phyloP scores from a whole-genome alignment of 2,888 invertebrate species.

The Zygaena filipendulae region DNA sequence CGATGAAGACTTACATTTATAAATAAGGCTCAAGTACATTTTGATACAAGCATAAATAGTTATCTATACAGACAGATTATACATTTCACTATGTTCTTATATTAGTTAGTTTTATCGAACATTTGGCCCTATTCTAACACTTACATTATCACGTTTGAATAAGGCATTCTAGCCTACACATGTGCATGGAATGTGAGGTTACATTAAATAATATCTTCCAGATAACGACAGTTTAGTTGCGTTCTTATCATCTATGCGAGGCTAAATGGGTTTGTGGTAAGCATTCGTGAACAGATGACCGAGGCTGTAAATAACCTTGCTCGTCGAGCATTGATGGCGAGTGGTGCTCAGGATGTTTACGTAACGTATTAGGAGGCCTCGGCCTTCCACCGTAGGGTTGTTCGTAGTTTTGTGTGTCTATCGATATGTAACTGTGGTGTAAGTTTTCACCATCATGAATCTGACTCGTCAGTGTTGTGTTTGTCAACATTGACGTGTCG shows the following conservation, averaged over 20 bases:
- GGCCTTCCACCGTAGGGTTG: slow-evolving; percentile 57
- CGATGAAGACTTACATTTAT: too few relatives aligned
- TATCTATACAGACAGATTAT: slow-evolving; percentile 20
- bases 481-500: slow-evolving; percentile 71
- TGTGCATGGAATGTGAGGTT: slow-evolving; percentile 59
- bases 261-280: slow-evolving; percentile 59
- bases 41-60: slow-evolving; percentile 18
- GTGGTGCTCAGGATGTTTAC: slow-evolving; percentile 51
- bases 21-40: slow-evolving; percentile 8
- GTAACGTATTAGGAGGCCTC: slow-evolving; percentile 53
- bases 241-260: slow-evolving; percentile 59
- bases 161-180: slow-evolving; percentile 57
- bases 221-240: slow-evolving; percentile 42
- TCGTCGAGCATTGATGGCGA: slow-evolving; percentile 61
- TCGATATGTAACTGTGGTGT: slow-evolving; percentile 76
- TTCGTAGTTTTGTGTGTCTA: slow-evolving; percentile 68
- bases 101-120: too few relatives aligned
- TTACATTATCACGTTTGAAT: slow-evolving; percentile 47
- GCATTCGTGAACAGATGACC: slow-evolving; percentile 61
- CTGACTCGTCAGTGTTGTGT: slow-evolving; percentile 71
- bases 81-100: too few relatives aligned
- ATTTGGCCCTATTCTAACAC: too few relatives aligned
- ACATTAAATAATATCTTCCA: slow-evolving; percentile 56
- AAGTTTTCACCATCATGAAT: slow-evolving; percentile 72
- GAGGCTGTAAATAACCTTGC: slow-evolving; percentile 64